phyloP scores from a whole-genome alignment of 2,888 invertebrate genomes.

The Limnephilus auricula region DNA sequence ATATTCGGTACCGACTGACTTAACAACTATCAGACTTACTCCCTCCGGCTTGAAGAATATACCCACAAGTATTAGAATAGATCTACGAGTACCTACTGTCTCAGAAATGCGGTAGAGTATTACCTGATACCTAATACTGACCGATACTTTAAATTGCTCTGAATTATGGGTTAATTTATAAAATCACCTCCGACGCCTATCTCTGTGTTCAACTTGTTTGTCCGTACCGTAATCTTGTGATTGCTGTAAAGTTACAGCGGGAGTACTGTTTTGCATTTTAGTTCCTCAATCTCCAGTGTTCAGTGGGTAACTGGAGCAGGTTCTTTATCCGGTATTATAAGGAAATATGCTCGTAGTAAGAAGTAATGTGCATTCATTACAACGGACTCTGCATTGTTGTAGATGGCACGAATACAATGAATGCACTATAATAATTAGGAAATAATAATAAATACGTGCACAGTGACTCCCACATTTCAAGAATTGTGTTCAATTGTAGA shows the following conservation, averaged over 20 bases:
- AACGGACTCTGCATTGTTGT: slow-evolving; percentile 20
- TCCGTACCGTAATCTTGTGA: slow-evolving; percentile 6
- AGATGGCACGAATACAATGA: slow-evolving; percentile 24
- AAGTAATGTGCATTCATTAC: not conserved
- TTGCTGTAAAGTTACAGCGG: not conserved
- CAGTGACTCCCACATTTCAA: not conserved
- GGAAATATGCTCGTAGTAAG: not conserved
- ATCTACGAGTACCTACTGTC: not conserved
- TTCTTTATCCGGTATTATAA: not conserved
- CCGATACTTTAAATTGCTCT: slow-evolving; percentile 20
- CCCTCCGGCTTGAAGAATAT: not conserved
- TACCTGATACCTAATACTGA: not conserved
- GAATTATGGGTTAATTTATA: not conserved
- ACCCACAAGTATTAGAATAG: not conserved
- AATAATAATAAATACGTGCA: slow-evolving; percentile 1
- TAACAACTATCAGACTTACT: not conserved
- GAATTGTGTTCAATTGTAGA: not conserved
- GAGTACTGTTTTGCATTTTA: not conserved
- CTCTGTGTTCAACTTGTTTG: not conserved
- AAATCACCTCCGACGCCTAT: slow-evolving; percentile 18
- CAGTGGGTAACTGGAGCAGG: slow-evolving; percentile 28
- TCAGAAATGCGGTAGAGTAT: slow-evolving; percentile 14
- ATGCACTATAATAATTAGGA: not conserved
- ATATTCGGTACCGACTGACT: not conserved
- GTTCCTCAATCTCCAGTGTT: slow-evolving; percentile 6